phyloP scores from a whole-genome alignment of 2,113 vertebrate genomes.

The Xenopus borealis region DNA sequence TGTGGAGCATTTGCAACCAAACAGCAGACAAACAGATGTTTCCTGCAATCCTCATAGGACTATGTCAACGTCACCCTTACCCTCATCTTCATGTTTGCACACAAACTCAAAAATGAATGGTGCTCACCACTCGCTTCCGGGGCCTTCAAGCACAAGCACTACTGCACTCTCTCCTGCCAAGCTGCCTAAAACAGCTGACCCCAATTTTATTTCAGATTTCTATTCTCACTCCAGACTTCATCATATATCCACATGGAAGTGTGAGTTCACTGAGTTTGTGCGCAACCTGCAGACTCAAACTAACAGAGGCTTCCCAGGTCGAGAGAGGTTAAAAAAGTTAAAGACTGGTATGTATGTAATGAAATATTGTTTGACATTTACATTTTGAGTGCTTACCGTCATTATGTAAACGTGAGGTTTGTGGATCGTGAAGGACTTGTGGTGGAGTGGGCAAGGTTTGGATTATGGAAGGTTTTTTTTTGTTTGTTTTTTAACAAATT shows the following conservation, averaged over 20 bases:
- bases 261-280: constrained; percentile 89
- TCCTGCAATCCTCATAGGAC: constrained; percentile 63
- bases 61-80: constrained; percentile 52
- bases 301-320: constrained; percentile 79
- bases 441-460: too few relatives aligned
- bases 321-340: constrained; percentile 87
- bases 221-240: constrained; percentile 92
- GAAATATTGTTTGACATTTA: neutral
- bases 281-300: constrained; percentile 81
- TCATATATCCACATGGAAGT: constrained; percentile 94
- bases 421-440: too few relatives aligned
- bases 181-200: constrained; percentile 69
- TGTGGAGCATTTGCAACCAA: constrained; percentile 58
- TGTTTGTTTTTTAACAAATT: too few relatives aligned
- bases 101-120: constrained; percentile 79
- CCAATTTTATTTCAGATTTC: constrained; percentile 86
- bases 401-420: neutral
- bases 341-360: constrained; percentile 70
- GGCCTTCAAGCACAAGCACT: constrained; percentile 79
- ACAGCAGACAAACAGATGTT: constrained; percentile 58
- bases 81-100: constrained; percentile 66
- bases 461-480: too few relatives aligned
- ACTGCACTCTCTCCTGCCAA: constrained; percentile 59
- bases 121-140: constrained; percentile 75
- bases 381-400: neutral